Evolutionary conservation across 2,888 invertebrate species (phyloP).

Genomic region (Entomobrya proxima): DNA sequence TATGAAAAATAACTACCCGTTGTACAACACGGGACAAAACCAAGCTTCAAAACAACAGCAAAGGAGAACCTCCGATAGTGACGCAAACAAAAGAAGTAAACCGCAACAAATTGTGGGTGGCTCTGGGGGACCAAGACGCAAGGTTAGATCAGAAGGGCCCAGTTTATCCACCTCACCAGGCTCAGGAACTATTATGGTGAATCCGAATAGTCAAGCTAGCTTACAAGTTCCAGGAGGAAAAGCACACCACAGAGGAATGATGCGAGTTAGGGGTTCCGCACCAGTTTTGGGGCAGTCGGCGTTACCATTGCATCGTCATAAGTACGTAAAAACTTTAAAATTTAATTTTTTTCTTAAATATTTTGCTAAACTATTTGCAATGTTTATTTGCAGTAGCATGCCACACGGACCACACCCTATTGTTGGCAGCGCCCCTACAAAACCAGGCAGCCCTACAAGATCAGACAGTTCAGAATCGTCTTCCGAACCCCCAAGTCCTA

Average conservation of each 20-base stretch:
- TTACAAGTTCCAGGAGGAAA: conserved; percentile 32
- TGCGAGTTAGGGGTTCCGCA: conserved; percentile 72
- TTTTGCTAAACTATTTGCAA: not conserved
- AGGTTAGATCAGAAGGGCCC: conserved; percentile 71
- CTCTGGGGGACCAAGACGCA: conserved; percentile 45
- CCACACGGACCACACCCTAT: conserved; percentile 67
- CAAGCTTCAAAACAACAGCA: conserved; percentile 38
- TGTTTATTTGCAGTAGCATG: conserved; percentile 60
- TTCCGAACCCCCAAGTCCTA: conserved; percentile 67
- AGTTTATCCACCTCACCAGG: conserved; percentile 73
- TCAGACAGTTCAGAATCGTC: conserved; percentile 73
- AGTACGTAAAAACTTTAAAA: conserved; percentile 45
- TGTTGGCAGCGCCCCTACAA: conserved; percentile 53
- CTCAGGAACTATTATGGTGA: conserved; percentile 35
- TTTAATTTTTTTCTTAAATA: not conserved
- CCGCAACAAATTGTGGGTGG: conserved; percentile 25
- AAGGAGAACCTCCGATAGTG: conserved; percentile 65
- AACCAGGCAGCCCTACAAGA: conserved; percentile 60
- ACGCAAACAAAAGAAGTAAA: conserved; percentile 56
- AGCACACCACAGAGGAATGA: conserved; percentile 64
- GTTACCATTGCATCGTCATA: conserved; percentile 64
- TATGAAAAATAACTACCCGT: conserved; percentile 72
- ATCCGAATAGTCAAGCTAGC: conserved; percentile 39
- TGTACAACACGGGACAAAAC: conserved; percentile 59
- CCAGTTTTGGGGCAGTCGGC: conserved; percentile 69